Evolutionary conservation across 2,888 invertebrate species (phyloP).

Genomic region (Timandra comae): DNA sequence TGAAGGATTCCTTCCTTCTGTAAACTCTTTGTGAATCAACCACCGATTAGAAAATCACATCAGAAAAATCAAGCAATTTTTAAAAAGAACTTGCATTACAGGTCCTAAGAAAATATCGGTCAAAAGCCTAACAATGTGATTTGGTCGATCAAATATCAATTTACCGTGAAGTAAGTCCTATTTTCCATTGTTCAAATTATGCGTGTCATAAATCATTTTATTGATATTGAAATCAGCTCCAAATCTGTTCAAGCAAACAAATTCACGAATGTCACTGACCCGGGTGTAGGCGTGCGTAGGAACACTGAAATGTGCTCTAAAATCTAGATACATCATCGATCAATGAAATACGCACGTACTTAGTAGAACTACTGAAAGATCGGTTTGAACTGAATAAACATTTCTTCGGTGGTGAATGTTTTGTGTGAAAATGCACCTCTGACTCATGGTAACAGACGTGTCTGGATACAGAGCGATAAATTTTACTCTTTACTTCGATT

Average conservation of each 20-base stretch:
- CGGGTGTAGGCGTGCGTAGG: slow-evolving; percentile 46
- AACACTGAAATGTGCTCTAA: slow-evolving; percentile 35
- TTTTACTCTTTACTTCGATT: too few species aligned
- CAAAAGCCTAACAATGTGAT: slow-evolving; percentile 6
- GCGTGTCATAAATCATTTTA: slow-evolving; percentile 15
- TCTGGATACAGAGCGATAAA: too few species aligned
- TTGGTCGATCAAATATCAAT: slow-evolving; percentile 1
- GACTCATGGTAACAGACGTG: too few species aligned
- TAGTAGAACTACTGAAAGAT: slow-evolving; percentile 28
- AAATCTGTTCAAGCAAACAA: slow-evolving; percentile 23
- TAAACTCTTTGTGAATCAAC: too few species aligned
- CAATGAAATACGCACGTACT: slow-evolving; percentile 11
- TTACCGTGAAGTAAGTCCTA: slow-evolving; percentile 1
- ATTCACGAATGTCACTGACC: slow-evolving; percentile 35
- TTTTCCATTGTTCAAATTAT: too few species aligned
- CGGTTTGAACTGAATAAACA: slow-evolving; percentile 4
- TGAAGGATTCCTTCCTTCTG: too few species aligned
- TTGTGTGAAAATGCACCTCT: too few species aligned
- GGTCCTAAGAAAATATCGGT: too few species aligned
- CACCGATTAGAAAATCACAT: too few species aligned
- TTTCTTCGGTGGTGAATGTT: too few species aligned
- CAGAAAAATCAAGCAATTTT: too few species aligned
- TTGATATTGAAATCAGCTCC: slow-evolving; percentile 16
- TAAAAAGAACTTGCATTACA: too few species aligned
- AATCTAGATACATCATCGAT: slow-evolving; percentile 41